Base-by-base conservation (phyloP, 2,888 invertebrate species). In the Cataglyphis rosenhaueri region DNA sequence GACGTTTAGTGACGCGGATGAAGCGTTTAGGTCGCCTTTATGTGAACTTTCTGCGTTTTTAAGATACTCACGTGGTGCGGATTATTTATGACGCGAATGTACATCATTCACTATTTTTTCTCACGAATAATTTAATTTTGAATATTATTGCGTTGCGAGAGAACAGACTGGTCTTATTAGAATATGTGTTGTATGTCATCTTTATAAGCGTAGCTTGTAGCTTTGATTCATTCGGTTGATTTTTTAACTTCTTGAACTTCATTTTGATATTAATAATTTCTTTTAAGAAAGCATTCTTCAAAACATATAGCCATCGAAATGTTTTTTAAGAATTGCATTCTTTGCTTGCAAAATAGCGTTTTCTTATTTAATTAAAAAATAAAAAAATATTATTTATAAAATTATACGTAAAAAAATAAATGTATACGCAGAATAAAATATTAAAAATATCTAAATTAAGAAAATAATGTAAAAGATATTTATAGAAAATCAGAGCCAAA, bases 1-100 rank as follows among this genome's bases (percentile, higher is more conserved):
- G 93, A 92, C 92, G 88, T 90, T 93, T 92, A 92, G 87, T 79
- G 83, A 41, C 68, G 83, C 81, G 90, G 91, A 91, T 91, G 83
- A 90, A 87, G 70, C 66, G 75, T 81, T 82, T 70, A 74, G n/a
- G 29, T 76, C 68, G 59, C 41, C 48, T 59, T 62, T 64, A 44
- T 52, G 59, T 55, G 66, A 85, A 55, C 83, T 85, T 89, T 83
- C 70, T 70, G 29, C 68, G 52, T 64, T 81, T 48, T n/a, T 10
- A 10, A 70, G 18, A 66, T 18, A 35, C 65, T 71, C 18, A 18
- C 38, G 15, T 35, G 35, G 55, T 44, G 15, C 6, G 21, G 44
- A 55, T 82, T 68, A 75, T 57, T 75, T 48, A 66, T 48, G 38
- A 76, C 38, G 21, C 21, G 10, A 18, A 48, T 18, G 52, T 52